Evolutionary conservation across 2,113 vertebrate species (phyloP).

Genomic region (Oostethus manadensis): DNA sequence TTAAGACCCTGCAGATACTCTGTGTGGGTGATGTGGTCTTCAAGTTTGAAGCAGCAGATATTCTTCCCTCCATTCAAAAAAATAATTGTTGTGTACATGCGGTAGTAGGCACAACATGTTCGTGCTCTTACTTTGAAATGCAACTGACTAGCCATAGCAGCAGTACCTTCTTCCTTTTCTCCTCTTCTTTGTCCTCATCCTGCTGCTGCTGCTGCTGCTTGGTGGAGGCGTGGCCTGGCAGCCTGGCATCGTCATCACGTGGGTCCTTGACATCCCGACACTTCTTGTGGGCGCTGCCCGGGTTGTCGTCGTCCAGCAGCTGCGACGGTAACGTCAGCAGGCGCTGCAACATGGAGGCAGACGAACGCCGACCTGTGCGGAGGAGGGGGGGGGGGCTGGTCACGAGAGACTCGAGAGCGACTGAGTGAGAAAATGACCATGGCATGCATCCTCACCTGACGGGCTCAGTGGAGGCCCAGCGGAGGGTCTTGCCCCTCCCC

Average conservation of each 20-base stretch:
- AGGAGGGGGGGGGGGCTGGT: not conserved
- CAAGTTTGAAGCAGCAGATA: too few species aligned
- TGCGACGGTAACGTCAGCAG: conserved; percentile 73
- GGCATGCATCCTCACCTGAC: conserved; percentile 33
- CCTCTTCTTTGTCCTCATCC: conserved; percentile 25
- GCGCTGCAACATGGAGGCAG: conserved; percentile 74
- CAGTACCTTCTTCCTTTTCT: conserved; percentile 36
- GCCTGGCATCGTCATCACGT: conserved; percentile 13
- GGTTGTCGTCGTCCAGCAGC: conserved; percentile 60
- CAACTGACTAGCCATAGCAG: not conserved
- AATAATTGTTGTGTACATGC: not conserved
- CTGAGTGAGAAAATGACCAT: not conserved
- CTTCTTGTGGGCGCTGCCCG: conserved; percentile 40
- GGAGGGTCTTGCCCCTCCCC: not conserved
- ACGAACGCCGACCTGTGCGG: conserved; percentile 41
- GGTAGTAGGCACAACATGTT: not conserved
- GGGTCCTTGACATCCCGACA: conserved; percentile 4
- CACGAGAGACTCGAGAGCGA: not conserved
- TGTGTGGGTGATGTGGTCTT: too few species aligned
- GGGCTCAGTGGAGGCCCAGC: conserved; percentile 34
- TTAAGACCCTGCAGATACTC: too few species aligned
- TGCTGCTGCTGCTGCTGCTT: conserved; percentile 39
- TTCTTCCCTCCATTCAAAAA: too few species aligned
- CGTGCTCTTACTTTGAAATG: conserved; percentile 24
- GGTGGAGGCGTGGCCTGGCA: not conserved